Evolutionary conservation across 2,888 invertebrate genomes (phyloP).

Genomic region (Tachina lurida): DNA sequence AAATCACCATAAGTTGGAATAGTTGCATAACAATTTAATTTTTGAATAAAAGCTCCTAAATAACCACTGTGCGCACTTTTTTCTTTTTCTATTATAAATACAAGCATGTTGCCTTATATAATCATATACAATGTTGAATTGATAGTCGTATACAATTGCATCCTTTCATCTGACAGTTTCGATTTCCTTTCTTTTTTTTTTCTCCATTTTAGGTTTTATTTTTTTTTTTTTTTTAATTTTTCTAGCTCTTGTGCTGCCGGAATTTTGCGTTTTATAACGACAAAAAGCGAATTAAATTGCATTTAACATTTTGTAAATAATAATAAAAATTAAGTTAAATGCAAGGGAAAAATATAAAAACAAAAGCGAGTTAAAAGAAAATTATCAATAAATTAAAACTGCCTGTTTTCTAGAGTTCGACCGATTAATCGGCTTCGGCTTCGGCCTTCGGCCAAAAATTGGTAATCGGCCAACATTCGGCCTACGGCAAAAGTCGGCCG

Average conservation of each 20-base stretch:
- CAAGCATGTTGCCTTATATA: background rate
- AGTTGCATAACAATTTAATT: too few species aligned
- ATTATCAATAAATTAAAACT: background rate
- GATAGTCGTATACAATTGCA: slow-evolving; percentile 55
- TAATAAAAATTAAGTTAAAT: slow-evolving; percentile 52
- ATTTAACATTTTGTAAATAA: slow-evolving; percentile 62
- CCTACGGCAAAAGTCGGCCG: too few species aligned
- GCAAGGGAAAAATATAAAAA: slow-evolving; percentile 23
- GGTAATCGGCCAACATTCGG: too few species aligned
- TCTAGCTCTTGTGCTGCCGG: slow-evolving; percentile 26
- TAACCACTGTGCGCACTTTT: slow-evolving; percentile 6
- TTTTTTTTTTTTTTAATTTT: background rate
- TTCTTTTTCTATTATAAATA: background rate
- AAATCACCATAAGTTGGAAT: too few species aligned
- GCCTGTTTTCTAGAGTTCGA: too few species aligned
- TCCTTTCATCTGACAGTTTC: slow-evolving; percentile 63
- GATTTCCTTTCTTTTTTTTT: slow-evolving; percentile 48
- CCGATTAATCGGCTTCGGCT: too few species aligned
- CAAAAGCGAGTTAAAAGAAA: slow-evolving; percentile 4
- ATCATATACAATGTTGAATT: slow-evolving; percentile 44
- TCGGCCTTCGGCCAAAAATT: too few species aligned
- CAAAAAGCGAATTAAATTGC: slow-evolving; percentile 60
- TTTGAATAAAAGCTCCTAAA: background rate
- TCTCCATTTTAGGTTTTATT: background rate
- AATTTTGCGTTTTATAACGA: slow-evolving; percentile 32